Evolutionary conservation across 2,113 vertebrate genomes (phyloP).

Genomic region (Piaya cayana): DNA sequence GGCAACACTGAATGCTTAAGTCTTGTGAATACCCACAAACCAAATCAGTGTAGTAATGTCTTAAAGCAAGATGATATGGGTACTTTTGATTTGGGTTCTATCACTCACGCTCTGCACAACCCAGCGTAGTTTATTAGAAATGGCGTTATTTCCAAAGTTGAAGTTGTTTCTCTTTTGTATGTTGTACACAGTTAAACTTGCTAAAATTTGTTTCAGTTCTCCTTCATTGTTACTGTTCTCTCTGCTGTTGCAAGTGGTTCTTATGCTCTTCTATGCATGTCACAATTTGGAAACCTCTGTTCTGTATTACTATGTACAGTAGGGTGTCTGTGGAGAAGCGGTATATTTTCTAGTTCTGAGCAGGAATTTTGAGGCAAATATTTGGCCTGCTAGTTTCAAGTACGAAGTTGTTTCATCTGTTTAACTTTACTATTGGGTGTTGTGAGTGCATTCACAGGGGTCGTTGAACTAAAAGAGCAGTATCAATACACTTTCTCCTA

Average conservation of each 20-base stretch:
- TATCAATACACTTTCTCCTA: background rate
- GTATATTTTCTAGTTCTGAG: background rate
- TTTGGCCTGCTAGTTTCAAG: background rate
- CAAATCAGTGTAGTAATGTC: background rate
- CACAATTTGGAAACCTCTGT: background rate
- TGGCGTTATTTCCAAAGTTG: background rate
- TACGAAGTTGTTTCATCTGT: background rate
- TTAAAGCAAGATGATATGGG: background rate
- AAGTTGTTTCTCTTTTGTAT: background rate
- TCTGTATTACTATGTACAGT: background rate
- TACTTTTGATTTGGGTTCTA: background rate
- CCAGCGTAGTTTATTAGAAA: background rate
- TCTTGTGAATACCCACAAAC: background rate
- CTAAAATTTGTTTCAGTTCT: background rate
- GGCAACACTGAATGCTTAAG: background rate
- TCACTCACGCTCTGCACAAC: background rate
- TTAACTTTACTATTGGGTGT: background rate
- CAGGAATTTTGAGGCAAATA: background rate
- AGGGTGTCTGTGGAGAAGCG: background rate
- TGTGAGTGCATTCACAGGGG: background rate
- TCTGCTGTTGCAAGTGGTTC: background rate
- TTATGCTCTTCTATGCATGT: accelerated
- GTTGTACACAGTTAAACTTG: background rate
- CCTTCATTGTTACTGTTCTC: background rate
- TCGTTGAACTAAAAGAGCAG: background rate